Evolutionary conservation across 2,113 vertebrate genomes (phyloP).

Genomic region (Athene noctua): DNA sequence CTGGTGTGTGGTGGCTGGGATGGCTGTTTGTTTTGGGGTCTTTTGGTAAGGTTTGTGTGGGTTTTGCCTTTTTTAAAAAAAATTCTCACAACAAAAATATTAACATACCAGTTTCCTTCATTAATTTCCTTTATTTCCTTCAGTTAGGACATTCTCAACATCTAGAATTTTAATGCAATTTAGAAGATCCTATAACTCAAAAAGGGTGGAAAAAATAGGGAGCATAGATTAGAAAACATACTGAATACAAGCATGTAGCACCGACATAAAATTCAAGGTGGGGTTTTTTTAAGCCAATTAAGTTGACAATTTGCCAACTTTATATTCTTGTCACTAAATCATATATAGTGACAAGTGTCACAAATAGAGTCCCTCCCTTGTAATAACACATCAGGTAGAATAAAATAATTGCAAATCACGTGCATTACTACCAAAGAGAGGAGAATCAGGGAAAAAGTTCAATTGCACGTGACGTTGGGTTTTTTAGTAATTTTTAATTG

Average conservation of each 20-base stretch:
- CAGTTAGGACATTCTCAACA: not conserved
- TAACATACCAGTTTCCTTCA: not conserved
- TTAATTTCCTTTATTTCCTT: too few species aligned
- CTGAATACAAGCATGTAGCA: accelerated
- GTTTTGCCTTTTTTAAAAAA: not conserved
- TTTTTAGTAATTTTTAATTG: not conserved
- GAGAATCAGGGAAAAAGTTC: not conserved
- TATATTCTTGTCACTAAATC: not conserved
- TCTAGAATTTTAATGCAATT: not conserved
- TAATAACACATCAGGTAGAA: not conserved
- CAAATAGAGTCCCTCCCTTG: not conserved
- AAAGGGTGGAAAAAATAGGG: not conserved
- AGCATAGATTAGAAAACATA: not conserved
- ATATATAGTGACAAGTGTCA: not conserved
- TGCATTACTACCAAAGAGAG: not conserved
- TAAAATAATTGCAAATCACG: not conserved
- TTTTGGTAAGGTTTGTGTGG: not conserved
- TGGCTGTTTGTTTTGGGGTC: too few species aligned
- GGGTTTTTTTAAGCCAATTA: not conserved
- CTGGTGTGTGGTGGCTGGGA: accelerated
- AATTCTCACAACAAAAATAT: not conserved
- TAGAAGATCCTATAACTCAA: not conserved
- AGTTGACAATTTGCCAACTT: not conserved
- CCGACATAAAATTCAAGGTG: not conserved
- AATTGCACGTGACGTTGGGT: not conserved